Conservation (phyloP, 2,113 vertebrate species). For the Coreoperca whiteheadi region DNA sequence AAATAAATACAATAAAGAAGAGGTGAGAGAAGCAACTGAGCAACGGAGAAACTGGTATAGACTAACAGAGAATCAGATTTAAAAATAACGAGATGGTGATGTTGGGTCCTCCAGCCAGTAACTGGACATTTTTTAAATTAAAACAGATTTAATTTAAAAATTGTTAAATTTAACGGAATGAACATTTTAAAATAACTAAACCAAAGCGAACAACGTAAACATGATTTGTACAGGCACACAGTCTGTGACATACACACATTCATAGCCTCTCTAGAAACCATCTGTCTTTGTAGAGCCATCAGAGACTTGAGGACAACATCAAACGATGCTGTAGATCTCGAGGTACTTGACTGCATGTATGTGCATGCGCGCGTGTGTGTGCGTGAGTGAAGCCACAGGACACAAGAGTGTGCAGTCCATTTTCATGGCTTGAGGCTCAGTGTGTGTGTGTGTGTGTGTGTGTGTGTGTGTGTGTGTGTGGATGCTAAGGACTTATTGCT, state of each 20-base stretch:
- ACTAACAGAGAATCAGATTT: conserved; percentile 14
- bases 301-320: conserved; percentile 63
- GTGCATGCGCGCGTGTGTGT: background rate
- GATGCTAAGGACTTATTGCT: conserved; percentile 11
- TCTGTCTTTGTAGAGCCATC: conserved; percentile 65
- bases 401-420: conserved; percentile 30
- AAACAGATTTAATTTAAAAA: conserved; percentile 57
- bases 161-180: conserved; percentile 38
- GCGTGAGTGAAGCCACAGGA: conserved; percentile 33
- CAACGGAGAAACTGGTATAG: conserved; percentile 7
- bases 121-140: conserved; percentile 1
- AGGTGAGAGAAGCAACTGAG: conserved; percentile 46
- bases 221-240: conserved; percentile 20
- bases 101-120: conserved; percentile 7
- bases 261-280: conserved; percentile 57
- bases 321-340: conserved; percentile 47
- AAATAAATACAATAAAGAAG: conserved; percentile 64
- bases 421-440: conserved; percentile 55
- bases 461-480: conserved; percentile 4
- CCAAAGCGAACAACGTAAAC: conserved; percentile 33
- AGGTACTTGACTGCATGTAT: conserved; percentile 28
- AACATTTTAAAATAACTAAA: conserved; percentile 22
- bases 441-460: conserved; percentile 1
- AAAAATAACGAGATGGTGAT: conserved; percentile 24
- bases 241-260: conserved; percentile 22